Conservation (phyloP, 1,140 invertebrate species). For the Glossosoma conforme region DNA sequence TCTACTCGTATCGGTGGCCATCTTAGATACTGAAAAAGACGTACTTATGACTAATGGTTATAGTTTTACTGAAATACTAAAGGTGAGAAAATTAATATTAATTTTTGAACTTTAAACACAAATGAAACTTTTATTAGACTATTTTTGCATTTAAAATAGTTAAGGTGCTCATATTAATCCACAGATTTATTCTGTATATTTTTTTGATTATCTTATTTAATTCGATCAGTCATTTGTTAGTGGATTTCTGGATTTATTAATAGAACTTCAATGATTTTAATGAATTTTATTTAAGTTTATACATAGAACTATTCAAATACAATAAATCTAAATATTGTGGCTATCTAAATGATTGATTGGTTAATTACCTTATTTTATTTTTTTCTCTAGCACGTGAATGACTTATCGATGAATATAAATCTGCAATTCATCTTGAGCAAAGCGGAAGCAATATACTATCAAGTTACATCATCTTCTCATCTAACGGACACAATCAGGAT, state of each 20-base stretch:
- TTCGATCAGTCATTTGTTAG: no score
- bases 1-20: conserved; percentile 82
- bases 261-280: no score
- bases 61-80: conserved; percentile 94
- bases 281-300: conserved; percentile 3
- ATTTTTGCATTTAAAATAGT: no score
- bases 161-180: no score
- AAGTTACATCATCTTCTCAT: conserved; percentile 65
- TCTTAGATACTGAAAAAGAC: conserved; percentile 83
- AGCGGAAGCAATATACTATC: conserved; percentile 86
- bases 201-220: no score
- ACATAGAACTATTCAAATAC: conserved; percentile 6
- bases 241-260: no score
- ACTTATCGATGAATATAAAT: conserved; percentile 79
- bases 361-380: conserved; percentile 17
- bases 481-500: conserved; percentile 62
- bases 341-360: no score
- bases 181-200: no score
- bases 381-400: conserved; percentile 83
- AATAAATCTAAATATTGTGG: conserved; percentile 5
- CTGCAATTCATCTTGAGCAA: conserved; percentile 72
- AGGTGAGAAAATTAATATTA: no score
- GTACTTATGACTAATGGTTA: conserved; percentile 84
- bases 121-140: no score
- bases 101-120: no score